These are phyloP conservation scores for Empis stercorea DNA, from an alignment of 2,888 invertebrate genomes.

Conservation along the genomic window DNA sequence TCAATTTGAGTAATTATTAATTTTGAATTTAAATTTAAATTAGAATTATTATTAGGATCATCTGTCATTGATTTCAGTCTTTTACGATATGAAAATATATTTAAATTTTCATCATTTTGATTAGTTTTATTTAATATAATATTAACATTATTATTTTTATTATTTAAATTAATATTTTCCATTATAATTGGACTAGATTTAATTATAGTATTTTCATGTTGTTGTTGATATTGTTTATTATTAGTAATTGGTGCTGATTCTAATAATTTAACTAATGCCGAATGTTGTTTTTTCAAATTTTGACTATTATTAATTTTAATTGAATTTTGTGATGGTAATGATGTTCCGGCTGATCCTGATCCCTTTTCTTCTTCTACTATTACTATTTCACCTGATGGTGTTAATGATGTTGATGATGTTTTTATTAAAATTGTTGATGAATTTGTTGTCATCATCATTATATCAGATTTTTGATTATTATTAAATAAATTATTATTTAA, in stretches of 20 bases:
- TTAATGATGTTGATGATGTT: slow-evolving; percentile 16
- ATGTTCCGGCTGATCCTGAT: too few relatives aligned
- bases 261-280: slow-evolving; percentile 50
- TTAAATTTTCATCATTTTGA: slow-evolving; percentile 5
- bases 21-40: background rate
- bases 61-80: slow-evolving; percentile 16
- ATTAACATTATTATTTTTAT: background rate
- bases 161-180: too few relatives aligned
- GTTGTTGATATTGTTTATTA: slow-evolving; percentile 18
- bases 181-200: background rate
- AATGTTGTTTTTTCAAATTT: slow-evolving; percentile 46
- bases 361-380: slow-evolving; percentile 8
- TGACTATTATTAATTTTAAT: too few relatives aligned
- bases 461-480: too few relatives aligned
- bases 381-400: slow-evolving; percentile 14
- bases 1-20: background rate
- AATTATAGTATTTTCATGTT: slow-evolving; percentile 20
- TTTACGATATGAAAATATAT: slow-evolving; percentile 13
- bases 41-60: background rate
- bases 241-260: slow-evolving; percentile 39
- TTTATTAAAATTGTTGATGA: background rate
- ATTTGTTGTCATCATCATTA: too few relatives aligned
- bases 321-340: too few relatives aligned
- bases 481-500: too few relatives aligned
- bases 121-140: background rate